phyloP scores from a whole-genome alignment of 2,797 vertebrate genomes.

The Cyclura pinguis region DNA sequence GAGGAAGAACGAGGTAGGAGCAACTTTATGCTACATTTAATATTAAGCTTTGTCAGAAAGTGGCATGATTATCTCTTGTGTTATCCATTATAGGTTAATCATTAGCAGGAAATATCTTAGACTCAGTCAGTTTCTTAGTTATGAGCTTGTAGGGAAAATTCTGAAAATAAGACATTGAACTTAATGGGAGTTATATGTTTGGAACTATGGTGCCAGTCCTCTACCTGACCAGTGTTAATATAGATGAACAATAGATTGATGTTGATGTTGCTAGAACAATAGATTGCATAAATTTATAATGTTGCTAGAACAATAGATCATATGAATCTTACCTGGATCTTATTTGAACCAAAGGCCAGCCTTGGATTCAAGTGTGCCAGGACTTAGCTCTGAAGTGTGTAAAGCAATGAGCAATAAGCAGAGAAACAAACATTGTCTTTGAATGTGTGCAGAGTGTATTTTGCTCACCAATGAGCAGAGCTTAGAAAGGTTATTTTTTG shows the following conservation, averaged over 20 bases:
- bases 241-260: not conserved
- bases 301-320: not conserved
- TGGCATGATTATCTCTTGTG: slow-evolving; percentile 3
- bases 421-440: not conserved
- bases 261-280: not conserved
- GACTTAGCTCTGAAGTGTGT: not conserved
- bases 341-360: not conserved
- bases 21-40: slow-evolving; percentile 43
- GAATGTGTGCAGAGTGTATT: not conserved
- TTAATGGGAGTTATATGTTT: not conserved
- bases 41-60: slow-evolving; percentile 23
- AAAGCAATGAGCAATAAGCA: not conserved
- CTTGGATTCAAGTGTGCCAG: not conserved
- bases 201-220: not conserved
- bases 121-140: not conserved
- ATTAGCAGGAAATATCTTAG: not conserved
- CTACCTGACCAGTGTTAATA: not conserved
- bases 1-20: slow-evolving; percentile 26
- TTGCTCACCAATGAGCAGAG: not conserved
- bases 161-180: not conserved
- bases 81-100: slow-evolving; percentile 28
- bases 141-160: not conserved
- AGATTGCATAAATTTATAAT: not conserved
- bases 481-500: not conserved
- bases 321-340: not conserved